Evolutionary conservation across 1,140 invertebrate species (phyloP).

Genomic region (Cherax quadricarinatus): DNA sequence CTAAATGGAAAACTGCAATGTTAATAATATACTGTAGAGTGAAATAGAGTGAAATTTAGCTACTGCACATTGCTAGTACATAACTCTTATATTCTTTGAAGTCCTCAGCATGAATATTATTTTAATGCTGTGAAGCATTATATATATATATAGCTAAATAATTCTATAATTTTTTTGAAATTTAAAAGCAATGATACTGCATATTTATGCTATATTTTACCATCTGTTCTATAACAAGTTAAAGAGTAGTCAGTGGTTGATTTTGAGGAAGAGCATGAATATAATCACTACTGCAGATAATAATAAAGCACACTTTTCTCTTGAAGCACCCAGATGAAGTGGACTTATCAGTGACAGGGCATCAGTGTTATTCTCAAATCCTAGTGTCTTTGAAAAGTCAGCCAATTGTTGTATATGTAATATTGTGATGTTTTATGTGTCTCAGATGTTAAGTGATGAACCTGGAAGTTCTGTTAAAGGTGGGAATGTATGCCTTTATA

Average conservation of each 20-base stretch:
- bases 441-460: conserved; percentile 55
- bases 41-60: background rate
- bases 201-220: background rate
- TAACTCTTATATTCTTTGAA: background rate
- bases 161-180: background rate
- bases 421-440: conserved; percentile 66
- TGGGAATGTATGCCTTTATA: conserved; percentile 48
- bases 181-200: background rate
- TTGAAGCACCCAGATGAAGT: conserved; percentile 12
- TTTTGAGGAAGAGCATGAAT: background rate
- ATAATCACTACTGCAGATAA: background rate
- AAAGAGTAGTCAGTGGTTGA: background rate
- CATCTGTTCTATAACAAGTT: conserved; percentile 5
- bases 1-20: background rate
- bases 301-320: conserved; percentile 17
- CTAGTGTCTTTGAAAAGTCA: conserved; percentile 67
- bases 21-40: background rate
- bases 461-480: conserved; percentile 43
- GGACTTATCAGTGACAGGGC: conserved; percentile 29
- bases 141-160: background rate
- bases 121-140: conserved; percentile 1
- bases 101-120: background rate
- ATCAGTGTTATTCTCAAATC: conserved; percentile 55
- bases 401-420: conserved; percentile 64
- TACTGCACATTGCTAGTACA: background rate